These are phyloP conservation scores for Chlorodrepanis virens DNA, from an alignment of 2,113 vertebrate species.

Conservation along the genomic window DNA sequence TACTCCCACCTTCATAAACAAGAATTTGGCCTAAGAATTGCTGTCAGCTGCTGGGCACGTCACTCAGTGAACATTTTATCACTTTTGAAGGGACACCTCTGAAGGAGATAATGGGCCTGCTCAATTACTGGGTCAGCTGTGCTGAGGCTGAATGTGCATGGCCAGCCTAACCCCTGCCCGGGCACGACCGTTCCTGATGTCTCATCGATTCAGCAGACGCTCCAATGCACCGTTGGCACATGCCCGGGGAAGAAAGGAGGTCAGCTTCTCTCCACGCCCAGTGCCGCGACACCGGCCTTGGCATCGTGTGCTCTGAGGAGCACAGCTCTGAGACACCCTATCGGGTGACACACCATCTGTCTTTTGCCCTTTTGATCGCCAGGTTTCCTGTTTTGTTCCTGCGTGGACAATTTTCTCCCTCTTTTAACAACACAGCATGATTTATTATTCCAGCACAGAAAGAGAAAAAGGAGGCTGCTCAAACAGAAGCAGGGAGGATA, in stretches of 20 bases:
- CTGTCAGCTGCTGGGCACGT: slow-evolving; percentile 1
- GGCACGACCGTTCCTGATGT: rapidly evolving
- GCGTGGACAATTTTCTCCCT: not conserved
- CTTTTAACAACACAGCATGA: not conserved
- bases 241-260: not conserved
- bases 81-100: not conserved
- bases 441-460: not conserved
- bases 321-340: rapidly evolving
- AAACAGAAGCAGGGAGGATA: not conserved
- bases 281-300: rapidly evolving
- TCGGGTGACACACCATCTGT: not conserved
- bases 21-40: not conserved
- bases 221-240: not conserved
- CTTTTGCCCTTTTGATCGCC: not conserved
- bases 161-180: not conserved
- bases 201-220: not conserved
- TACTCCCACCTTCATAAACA: rapidly evolving
- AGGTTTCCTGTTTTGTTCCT: slow-evolving; percentile 36
- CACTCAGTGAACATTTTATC: not conserved
- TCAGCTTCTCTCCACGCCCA: not conserved
- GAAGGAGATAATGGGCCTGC: rapidly evolving
- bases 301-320: not conserved
- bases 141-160: rapidly evolving
- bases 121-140: not conserved
- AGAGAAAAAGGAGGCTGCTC: not conserved